phyloP scores from a whole-genome alignment of 2,113 vertebrate genomes.

The Zapus hudsonius region DNA sequence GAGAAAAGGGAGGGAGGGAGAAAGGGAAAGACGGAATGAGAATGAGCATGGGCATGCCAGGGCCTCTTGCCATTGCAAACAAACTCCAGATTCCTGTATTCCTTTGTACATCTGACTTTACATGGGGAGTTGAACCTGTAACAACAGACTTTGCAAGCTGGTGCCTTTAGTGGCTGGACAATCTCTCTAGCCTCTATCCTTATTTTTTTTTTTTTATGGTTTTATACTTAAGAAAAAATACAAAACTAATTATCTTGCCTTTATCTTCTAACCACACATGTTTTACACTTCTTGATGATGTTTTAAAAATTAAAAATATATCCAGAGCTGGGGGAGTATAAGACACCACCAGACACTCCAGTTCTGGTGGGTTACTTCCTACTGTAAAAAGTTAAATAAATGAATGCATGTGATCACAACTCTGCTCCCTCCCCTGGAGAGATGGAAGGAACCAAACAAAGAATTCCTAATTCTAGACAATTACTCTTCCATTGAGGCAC shows the following conservation, averaged over 20 bases:
- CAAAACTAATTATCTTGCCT: too few species aligned
- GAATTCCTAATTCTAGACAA: not conserved
- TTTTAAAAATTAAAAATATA: constrained; percentile 41
- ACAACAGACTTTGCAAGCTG: too few species aligned
- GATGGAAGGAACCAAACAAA: not conserved
- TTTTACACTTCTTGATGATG: not conserved
- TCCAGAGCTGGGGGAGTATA: not conserved
- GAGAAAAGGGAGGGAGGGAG: too few species aligned
- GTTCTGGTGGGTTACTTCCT: not conserved
- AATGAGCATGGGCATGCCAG: too few species aligned
- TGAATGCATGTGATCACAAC: not conserved
- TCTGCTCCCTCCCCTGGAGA: too few species aligned
- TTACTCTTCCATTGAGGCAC: not conserved
- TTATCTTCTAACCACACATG: constrained; percentile 16
- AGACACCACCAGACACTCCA: not conserved
- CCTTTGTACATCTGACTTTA: too few species aligned
- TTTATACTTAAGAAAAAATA: not conserved
- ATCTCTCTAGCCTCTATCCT: too few species aligned
- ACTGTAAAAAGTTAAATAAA: constrained; percentile 40
- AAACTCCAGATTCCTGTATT: too few species aligned
- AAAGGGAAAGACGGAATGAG: too few species aligned
- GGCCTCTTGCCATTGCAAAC: too few species aligned
- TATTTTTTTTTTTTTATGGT: not conserved
- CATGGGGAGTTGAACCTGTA: too few species aligned
- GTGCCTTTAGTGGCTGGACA: too few species aligned